Evolutionary conservation across 2,888 invertebrate species (phyloP), one percentile per base, ranked within the genome.

Genomic region (Gymnocheta viridis): DNA sequence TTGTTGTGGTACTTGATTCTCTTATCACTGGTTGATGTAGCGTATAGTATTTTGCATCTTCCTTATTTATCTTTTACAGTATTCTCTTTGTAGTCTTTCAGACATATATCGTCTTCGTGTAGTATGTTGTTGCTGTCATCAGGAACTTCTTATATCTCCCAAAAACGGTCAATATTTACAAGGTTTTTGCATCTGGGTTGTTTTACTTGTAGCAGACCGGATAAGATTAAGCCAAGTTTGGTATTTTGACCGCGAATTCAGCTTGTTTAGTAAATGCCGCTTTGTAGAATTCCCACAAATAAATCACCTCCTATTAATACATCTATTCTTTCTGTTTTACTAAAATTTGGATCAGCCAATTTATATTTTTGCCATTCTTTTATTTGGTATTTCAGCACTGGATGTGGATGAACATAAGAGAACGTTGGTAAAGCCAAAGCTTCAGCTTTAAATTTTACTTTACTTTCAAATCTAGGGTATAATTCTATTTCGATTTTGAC

Each of bases 381-480:
- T 44, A 44, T 44, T 44, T 44, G 41, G 41, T 17, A 44, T 44
- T 44, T 44, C 17, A 44, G 41, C 41, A 44, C n/a, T 44, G 41
- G 41, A n/a, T n/a, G n/a, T n/a, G n/a, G n/a, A 44, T 44, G 41
- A 44, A 44, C 41, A 17, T 44, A 44, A 17, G n/a, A 44, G n/a
- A 44, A 44, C n/a, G 41, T 44, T 17, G 41, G n/a, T 44, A 44
- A 44, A 17, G 17, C 14, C n/a, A 44, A 44, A 44, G 17, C 41
- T 44, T 44, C 41, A 44, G 41, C n/a, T 44, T 44, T 44, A 44
- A 44, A 44, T 44, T 44, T 44, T n/a, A n/a, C 41, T 44, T 44
- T 44, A 44, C 41, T 44, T n/a, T 17, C 41, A n/a, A 44, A 44
- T 44, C 4, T 49, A 49, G 49, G 49, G 22, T 22, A 49, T 49